Evolutionary conservation across 2,888 invertebrate species (phyloP).

Genomic region (Tridacna crocea): DNA sequence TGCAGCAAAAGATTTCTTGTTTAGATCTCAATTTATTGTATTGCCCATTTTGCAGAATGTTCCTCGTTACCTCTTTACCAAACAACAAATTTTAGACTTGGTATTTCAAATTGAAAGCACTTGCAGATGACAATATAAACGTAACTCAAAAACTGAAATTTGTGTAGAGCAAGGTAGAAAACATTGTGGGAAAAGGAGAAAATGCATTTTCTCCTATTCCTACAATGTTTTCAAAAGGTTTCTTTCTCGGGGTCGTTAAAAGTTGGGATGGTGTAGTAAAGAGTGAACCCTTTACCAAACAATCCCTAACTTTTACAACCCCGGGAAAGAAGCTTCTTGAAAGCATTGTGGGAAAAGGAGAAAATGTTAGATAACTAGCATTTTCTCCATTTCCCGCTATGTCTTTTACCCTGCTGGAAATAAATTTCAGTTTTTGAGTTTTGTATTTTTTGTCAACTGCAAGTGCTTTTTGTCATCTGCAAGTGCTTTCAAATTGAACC

Average conservation of each 20-base stretch:
- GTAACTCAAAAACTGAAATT: too few relatives aligned
- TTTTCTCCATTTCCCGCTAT: not conserved
- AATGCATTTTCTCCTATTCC: not conserved
- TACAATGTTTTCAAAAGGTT: constrained; percentile 3
- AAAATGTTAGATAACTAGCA: not conserved
- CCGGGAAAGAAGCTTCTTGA: not conserved
- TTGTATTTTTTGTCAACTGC: too few relatives aligned
- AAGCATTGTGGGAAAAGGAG: constrained; percentile 2
- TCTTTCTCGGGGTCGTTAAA: too few relatives aligned
- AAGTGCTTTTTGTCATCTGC: too few relatives aligned
- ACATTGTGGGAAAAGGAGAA: constrained; percentile 7
- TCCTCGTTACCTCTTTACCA: not conserved
- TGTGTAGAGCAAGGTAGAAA: not conserved
- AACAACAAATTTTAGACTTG: not conserved
- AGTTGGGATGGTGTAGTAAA: too few relatives aligned
- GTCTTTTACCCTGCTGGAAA: not conserved
- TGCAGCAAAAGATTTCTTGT: constrained; percentile 23
- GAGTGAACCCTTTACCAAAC: too few relatives aligned
- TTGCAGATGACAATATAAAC: not conserved
- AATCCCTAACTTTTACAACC: too few relatives aligned
- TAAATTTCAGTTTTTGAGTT: too few relatives aligned
- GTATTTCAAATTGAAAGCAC: not conserved
- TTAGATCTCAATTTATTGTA: constrained; percentile 8
- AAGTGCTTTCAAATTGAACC: too few relatives aligned
- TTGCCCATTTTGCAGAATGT: not conserved